Evolutionary conservation across 2,113 vertebrate genomes (phyloP), one percentile per base, ranked within the genome.

Genomic region (Nettapus auritus): DNA sequence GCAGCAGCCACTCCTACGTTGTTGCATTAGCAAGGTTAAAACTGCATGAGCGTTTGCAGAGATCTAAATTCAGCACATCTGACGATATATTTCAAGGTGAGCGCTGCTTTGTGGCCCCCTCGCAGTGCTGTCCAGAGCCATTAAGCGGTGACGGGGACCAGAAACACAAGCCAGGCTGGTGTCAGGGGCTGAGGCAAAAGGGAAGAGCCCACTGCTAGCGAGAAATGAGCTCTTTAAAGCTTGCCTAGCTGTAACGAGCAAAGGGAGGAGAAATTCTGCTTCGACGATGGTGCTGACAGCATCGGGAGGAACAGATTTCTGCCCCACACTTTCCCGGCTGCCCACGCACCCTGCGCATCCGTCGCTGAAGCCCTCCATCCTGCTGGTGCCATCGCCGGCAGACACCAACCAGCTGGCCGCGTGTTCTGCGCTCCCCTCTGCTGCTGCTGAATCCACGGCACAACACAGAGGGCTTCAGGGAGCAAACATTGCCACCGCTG

Each of bases 351-450:
- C 52, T 13, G 46, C 34, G 48, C 60, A 64, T 4, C 60, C 3
- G 0, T 13, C 19, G 34, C 69, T 57, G 28, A 81, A 44, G 9
- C 11, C 22, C 33, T 46, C 52, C 0, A 0, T 31, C 48, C 75
- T 12, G 23, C 62, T 50, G 8, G 13, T 31, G 8, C 64, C 64
- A n/a, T 19, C 38, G 3, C 36, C 57, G 26, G 21, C 36, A 40
- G 50, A 18, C 36, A 23, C 0, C 33, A 64, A 38, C 13, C 56
- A 57, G 55, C 53, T 40, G 46, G 46, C 55, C n/a, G 11, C 1
- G 12, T 3, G 4, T 38, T 38, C 16, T 25, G 20, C 59, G 3
- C 66, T 56, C 21, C 14, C 1, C 55, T 52, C 64, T 16, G 29
- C 46, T 26, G 2, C 63, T 23, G 22, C 7, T 2, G 8, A 53